Evolutionary conservation across 2,113 vertebrate species (phyloP).

Genomic region (Nematolebias whitei): DNA sequence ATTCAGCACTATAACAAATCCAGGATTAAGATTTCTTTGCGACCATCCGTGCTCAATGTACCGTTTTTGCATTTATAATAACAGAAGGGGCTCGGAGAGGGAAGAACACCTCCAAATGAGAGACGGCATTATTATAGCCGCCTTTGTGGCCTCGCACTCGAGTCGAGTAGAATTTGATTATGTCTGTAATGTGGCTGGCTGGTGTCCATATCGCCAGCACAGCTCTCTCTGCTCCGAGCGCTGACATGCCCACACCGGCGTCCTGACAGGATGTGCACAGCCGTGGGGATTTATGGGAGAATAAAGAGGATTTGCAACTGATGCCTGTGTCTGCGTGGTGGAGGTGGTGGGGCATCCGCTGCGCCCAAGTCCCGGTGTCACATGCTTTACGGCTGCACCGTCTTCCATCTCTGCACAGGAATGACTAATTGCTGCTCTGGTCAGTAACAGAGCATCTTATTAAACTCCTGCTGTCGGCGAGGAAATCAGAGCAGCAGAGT

Average conservation of each 20-base stretch:
- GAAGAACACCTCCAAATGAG: conserved; percentile 34
- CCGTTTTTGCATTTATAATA: conserved; percentile 38
- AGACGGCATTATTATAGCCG: conserved; percentile 50
- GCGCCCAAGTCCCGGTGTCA: conserved; percentile 53
- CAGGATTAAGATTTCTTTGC: conserved; percentile 35
- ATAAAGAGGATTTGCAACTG: conserved; percentile 79
- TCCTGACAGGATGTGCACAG: conserved; percentile 73
- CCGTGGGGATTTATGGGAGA: conserved; percentile 74
- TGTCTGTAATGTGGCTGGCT: conserved; percentile 63
- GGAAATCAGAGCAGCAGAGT: conserved; percentile 37
- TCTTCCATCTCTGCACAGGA: conserved; percentile 59
- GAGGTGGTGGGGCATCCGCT: conserved; percentile 55
- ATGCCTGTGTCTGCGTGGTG: conserved; percentile 63
- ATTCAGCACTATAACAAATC: conserved; percentile 17
- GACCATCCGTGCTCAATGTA: conserved; percentile 6
- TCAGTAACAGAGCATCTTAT: conserved; percentile 45
- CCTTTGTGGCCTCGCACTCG: conserved; percentile 51
- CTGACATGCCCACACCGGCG: conserved; percentile 63
- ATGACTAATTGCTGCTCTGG: conserved; percentile 73
- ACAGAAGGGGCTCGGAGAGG: conserved; percentile 11
- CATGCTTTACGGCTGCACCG: conserved; percentile 68
- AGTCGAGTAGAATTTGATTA: conserved; percentile 74
- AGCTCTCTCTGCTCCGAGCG: conserved; percentile 51
- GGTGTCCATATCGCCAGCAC: conserved; percentile 48
- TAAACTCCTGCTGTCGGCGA: conserved; percentile 32